A percentile compares a stretch with the other conserved stretches of the same genome.
phyloP scores from a whole-genome alignment of 2,888 invertebrate species.

The Margaritifera margaritifera region DNA sequence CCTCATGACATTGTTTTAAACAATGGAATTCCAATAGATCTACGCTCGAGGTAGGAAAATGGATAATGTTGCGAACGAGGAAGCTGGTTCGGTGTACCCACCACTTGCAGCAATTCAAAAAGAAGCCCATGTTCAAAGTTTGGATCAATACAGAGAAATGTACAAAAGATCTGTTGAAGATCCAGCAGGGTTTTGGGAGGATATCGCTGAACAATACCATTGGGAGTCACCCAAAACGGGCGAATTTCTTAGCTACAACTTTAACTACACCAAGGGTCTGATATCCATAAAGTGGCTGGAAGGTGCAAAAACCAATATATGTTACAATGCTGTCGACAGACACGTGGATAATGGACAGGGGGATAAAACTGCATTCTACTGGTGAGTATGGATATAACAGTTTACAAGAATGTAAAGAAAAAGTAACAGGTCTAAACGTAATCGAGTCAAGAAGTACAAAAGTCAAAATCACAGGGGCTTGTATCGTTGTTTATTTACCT shows the following conservation, averaged over 20 bases:
- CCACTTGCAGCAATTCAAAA: conserved; percentile 60
- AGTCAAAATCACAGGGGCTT: too few relatives aligned
- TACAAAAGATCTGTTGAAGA: conserved; percentile 89
- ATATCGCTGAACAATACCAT: conserved; percentile 91
- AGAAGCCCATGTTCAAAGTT: conserved; percentile 78
- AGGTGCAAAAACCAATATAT: conserved; percentile 94
- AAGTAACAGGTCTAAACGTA: conserved; percentile 7
- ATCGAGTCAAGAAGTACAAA: not conserved
- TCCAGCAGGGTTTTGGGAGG: conserved; percentile 93
- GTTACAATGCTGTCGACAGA: conserved; percentile 94
- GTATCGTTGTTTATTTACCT: too few relatives aligned
- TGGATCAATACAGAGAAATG: conserved; percentile 87
- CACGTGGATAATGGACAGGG: conserved; percentile 91
- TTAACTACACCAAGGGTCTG: conserved; percentile 89
- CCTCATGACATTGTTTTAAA: too few relatives aligned
- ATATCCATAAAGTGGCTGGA: conserved; percentile 96
- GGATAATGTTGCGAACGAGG: not conserved
- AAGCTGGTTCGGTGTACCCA: conserved; percentile 26
- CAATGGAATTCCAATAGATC: too few relatives aligned
- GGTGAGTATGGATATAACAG: conserved; percentile 79
- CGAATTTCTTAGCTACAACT: conserved; percentile 91
- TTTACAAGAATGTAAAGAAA: not conserved
- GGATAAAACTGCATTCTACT: conserved; percentile 93
- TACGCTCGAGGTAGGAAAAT: too few relatives aligned
- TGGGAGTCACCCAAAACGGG: conserved; percentile 83